Evolutionary conservation across 2,113 vertebrate genomes (phyloP), one percentile per base, ranked within the genome.

Genomic region (Stegastes partitus): DNA sequence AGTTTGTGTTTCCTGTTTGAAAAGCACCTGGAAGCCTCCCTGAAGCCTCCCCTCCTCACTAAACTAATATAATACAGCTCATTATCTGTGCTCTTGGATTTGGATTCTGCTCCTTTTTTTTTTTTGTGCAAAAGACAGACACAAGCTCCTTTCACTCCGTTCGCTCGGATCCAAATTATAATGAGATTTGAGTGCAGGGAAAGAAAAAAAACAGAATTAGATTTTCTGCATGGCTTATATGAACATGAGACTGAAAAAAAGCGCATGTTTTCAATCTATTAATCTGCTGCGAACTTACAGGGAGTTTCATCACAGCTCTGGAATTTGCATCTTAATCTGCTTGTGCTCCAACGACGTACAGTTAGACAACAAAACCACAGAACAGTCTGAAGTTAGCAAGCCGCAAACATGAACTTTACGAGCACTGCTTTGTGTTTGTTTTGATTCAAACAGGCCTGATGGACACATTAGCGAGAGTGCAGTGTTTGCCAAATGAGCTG

Each of bases 191-290:
- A 59, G 53, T 16, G 54, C 80, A 66, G 4, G 7, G 19, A 16
- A 11, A 21, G 1, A 3, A 10, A 79, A 84, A 65, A 85, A 86
- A 31, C 71, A 18, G 16, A 89, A 91, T 91, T 88, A 62, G 79
- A 91, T 93, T 92, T 90, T 80, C 83, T 71, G 58, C 69, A 42
- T 63, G 68, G 74, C 64, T 84, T 80, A 80, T 64, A 61, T 67
- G 61, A 82, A 90, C 89, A 91, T 90, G 88, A 75, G 86, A 86
- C 90, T 42, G 74, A 31, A 4, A 34, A 47, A 68, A 62, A 31
- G 79, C 88, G 34, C 88, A 89, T 93, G 90, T 65, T 93, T 93
- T 80, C 83, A 91, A 89, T 94, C 82, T 85, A 63, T 45, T 72
- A 57, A 83, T 77, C 70, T 44, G 28, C 72, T 49, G 82, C 66